phyloP scores from a whole-genome alignment of 2,797 vertebrate genomes.

The Sebastes trivittatus region DNA sequence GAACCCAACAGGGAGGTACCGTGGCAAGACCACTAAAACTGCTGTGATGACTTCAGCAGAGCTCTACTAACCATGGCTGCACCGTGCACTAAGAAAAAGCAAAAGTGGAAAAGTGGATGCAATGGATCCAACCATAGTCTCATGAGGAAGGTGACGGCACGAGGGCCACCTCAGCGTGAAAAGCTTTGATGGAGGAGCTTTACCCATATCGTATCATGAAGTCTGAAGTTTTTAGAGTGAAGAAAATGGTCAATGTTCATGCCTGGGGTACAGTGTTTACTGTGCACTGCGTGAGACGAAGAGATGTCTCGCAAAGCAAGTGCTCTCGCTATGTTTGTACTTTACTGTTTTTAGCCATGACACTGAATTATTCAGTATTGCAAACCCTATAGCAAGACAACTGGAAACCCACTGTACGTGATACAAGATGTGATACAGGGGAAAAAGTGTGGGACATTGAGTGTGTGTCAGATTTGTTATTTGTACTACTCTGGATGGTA shows the following conservation, averaged over 20 bases:
- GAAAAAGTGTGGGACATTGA: background rate
- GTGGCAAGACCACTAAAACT: slow-evolving; percentile 26
- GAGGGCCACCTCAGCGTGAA: slow-evolving; percentile 25
- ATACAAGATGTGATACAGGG: slow-evolving; percentile 16
- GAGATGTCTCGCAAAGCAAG: slow-evolving; percentile 1
- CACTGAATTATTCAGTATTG: slow-evolving; percentile 48
- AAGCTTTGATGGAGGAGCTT: slow-evolving; percentile 50
- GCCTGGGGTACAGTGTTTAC: slow-evolving; percentile 9
- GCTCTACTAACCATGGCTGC: slow-evolving; percentile 22
- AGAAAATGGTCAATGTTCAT: slow-evolving; percentile 26
- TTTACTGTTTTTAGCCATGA: slow-evolving; percentile 32
- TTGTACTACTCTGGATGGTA: background rate
- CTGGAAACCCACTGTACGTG: background rate
- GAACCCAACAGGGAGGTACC: slow-evolving; percentile 41
- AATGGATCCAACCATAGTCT: slow-evolving; percentile 38
- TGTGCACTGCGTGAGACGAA: slow-evolving; percentile 2
- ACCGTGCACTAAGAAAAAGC: slow-evolving; percentile 9
- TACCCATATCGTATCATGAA: slow-evolving; percentile 30
- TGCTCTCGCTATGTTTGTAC: slow-evolving; percentile 12
- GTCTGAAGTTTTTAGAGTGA: slow-evolving; percentile 26
- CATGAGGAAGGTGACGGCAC: slow-evolving; percentile 31
- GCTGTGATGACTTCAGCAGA: slow-evolving; percentile 52
- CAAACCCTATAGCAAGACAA: slow-evolving; percentile 18
- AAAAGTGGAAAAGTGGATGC: slow-evolving; percentile 35
- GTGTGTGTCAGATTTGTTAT: background rate